Percentiles rank a stretch among this genome's conserved stretches.
phyloP scores from a whole-genome alignment of 2,797 vertebrate genomes.

The Gadopsis marmoratus region DNA sequence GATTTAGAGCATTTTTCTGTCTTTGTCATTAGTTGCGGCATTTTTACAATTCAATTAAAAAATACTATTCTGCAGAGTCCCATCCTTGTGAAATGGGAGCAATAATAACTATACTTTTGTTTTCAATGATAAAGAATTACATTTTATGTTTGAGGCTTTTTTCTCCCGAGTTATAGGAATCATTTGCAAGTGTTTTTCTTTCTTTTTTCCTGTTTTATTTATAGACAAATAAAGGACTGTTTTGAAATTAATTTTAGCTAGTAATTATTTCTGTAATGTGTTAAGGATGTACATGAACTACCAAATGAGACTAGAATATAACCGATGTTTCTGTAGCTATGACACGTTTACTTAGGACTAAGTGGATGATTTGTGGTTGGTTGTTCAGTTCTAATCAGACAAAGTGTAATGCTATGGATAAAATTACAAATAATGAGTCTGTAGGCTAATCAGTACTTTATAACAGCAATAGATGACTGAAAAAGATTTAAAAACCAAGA shows the following conservation, averaged over 20 bases:
- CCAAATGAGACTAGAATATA: neutral
- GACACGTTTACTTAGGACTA: neutral
- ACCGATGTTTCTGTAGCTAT: neutral
- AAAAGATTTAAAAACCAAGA: neutral
- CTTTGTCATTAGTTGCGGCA: constrained; percentile 20
- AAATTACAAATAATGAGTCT: neutral
- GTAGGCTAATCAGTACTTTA: neutral
- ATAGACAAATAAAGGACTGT: constrained; percentile 75
- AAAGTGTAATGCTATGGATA: neutral
- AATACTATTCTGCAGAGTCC: constrained; percentile 23
- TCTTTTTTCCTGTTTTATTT: constrained; percentile 71
- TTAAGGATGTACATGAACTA: neutral
- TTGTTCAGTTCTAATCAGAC: neutral
- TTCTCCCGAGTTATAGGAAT: constrained; percentile 9
- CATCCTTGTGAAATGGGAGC: constrained; percentile 24
- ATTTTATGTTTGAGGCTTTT: neutral
- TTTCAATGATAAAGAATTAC: constrained; percentile 37
- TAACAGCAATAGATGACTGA: neutral
- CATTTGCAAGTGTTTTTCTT: constrained; percentile 26
- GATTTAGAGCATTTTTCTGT: neutral
- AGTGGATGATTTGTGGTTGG: neutral
- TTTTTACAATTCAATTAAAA: constrained; percentile 34
- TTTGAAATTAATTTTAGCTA: constrained; percentile 43
- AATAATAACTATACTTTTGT: constrained; percentile 17
- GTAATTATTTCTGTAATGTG: constrained; percentile 12